These are phyloP conservation scores for Drosophila carrolli DNA, from an alignment of 1,140 invertebrate species.

Conservation along the genomic window DNA sequence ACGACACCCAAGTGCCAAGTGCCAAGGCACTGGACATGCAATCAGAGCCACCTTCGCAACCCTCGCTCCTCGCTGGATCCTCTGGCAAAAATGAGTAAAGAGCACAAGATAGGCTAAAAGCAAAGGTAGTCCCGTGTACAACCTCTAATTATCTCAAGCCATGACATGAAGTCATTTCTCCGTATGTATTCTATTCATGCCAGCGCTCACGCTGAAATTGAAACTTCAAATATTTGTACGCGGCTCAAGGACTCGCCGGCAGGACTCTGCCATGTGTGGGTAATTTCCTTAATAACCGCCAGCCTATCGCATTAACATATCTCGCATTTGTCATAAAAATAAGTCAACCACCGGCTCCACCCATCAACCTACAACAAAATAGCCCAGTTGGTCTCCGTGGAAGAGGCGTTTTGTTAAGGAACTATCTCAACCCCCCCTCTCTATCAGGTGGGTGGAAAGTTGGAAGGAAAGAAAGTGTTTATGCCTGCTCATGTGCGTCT, in stretches of 20 bases:
- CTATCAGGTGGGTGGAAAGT: conserved; percentile 7
- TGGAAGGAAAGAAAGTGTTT: conserved; percentile 67
- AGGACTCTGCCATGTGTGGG: conserved; percentile 55
- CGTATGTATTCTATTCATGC: conserved; percentile 56
- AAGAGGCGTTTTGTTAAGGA: conserved; percentile 76
- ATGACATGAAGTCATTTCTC: conserved; percentile 80
- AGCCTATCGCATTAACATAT: conserved; percentile 81
- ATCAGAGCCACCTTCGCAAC: conserved; percentile 24
- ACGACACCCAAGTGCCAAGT: conserved; percentile 48
- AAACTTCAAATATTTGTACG: conserved; percentile 80
- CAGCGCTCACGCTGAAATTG: conserved; percentile 59
- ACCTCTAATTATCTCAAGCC: conserved; percentile 82
- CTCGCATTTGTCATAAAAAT: conserved; percentile 80
- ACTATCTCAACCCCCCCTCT: conserved; percentile 20
- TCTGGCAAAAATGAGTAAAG: not conserved
- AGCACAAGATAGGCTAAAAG: conserved; percentile 47
- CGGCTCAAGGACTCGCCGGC: conserved; percentile 52
- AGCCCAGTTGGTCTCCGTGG: conserved; percentile 9
- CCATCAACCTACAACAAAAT: conserved; percentile 23
- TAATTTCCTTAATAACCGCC: conserved; percentile 79
- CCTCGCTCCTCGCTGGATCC: not conserved
- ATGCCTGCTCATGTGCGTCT: conserved; percentile 66
- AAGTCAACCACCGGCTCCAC: conserved; percentile 54
- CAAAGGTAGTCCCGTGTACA: conserved; percentile 31
- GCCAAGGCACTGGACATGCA: conserved; percentile 47